Evolutionary conservation across 2,797 vertebrate species (phyloP), one percentile per base, ranked within the genome.

Genomic region (Sebastes oblongus): DNA sequence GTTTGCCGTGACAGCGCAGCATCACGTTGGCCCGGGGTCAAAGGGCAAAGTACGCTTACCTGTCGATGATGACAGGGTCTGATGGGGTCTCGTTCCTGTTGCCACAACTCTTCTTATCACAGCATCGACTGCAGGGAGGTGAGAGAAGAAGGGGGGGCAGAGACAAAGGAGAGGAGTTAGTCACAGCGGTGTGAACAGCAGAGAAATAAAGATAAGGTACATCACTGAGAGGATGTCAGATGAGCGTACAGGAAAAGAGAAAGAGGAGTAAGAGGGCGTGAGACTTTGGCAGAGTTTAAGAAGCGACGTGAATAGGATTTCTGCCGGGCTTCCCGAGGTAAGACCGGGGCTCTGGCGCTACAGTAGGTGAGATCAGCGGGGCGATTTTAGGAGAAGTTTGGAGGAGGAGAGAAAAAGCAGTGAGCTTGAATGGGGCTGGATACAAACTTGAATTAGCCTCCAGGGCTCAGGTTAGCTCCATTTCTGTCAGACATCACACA

Each of bases 21-120:
- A 24, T 80, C 55, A 8, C 14, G 42, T 81, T 22, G 1, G 68
- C 20, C 24, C 0, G 68, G 67, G 84, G 87, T 79, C 14, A 70
- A 78, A 88, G 83, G 80, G 56, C 66, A 81, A 66, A 32, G 64
- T 95, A 93, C 91, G 93, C 97, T 96, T 98, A 99, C 98, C 98
- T 99, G 98, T 99, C 98, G 95, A 99, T 99, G 97, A 99, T 99
- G 96, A 99, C 98, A 84, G 98, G 98, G 96, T 99, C 98, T 92
- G 98, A 99, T 82, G 98, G 98, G 92, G 98, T 99, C 97, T 99
- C 98, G 86, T 99, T 99, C 94, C 98, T 97, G 96, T 99, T 99
- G 93, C 98, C 98, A 91, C 98, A 99, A 92, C 98, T 99, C 95
- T 99, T 99, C 97, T 99, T 99, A 96, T 99, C 98, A 94, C 98